phyloP scores from a whole-genome alignment of 2,797 vertebrate species.

The Acipenser transmontanus region DNA sequence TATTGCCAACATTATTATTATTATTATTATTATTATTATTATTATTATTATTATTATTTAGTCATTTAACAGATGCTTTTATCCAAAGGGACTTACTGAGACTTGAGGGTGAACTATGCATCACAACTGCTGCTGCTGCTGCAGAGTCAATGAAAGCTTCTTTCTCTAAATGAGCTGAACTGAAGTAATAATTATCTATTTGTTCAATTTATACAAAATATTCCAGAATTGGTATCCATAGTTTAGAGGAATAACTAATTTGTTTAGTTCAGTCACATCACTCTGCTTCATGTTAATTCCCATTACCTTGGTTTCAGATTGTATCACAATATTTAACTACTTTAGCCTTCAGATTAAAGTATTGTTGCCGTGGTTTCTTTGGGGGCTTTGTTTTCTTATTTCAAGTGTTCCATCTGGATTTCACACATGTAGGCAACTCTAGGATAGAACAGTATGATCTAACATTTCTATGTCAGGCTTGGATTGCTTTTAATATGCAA shows the following conservation, averaged over 20 bases:
- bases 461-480: slow-evolving; percentile 44
- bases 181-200: too few relatives aligned
- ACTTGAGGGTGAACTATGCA: too few relatives aligned
- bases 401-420: slow-evolving; percentile 45
- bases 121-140: too few relatives aligned
- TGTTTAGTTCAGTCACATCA: too few relatives aligned
- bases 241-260: too few relatives aligned
- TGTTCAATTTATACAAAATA: too few relatives aligned
- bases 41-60: slow-evolving; percentile 13
- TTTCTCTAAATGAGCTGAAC: too few relatives aligned
- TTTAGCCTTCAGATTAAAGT: slow-evolving; percentile 1
- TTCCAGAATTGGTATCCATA: too few relatives aligned
- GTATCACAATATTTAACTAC: background rate
- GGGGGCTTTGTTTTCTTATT: slow-evolving; percentile 38
- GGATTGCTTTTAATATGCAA: slow-evolving; percentile 60
- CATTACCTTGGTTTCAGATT: background rate
- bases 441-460: slow-evolving; percentile 45
- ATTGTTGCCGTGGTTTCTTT: slow-evolving; percentile 19
- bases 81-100: slow-evolving; percentile 35
- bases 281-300: background rate
- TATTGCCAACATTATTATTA: background rate
- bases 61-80: slow-evolving; percentile 35
- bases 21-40: background rate
- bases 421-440: slow-evolving; percentile 22
- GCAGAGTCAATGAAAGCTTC: too few relatives aligned